Evolutionary conservation across 2,797 vertebrate species (phyloP).

Genomic region (Eutrigla gurnardus): DNA sequence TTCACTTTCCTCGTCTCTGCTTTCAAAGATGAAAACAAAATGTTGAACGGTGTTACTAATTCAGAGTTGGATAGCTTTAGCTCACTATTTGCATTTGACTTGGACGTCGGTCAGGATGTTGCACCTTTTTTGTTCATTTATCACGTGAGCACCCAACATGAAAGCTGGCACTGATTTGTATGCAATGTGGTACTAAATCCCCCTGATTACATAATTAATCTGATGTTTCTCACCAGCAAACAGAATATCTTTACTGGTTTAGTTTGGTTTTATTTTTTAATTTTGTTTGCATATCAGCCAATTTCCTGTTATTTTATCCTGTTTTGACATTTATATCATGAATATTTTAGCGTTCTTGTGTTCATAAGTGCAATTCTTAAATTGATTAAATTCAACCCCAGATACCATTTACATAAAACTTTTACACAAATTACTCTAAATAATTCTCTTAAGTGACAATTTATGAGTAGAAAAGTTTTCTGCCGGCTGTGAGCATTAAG

Average conservation of each 20-base stretch:
- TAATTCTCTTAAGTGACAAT: background rate
- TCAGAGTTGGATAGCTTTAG: background rate
- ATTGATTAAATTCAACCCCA: too few species aligned
- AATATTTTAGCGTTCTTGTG: too few species aligned
- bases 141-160: background rate
- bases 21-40: conserved; percentile 9
- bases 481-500: background rate
- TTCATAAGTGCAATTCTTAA: too few species aligned
- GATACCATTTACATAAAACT: too few species aligned
- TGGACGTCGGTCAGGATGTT: background rate
- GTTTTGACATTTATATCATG: too few species aligned
- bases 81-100: conserved; percentile 6
- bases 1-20: conserved; percentile 19
- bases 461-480: background rate
- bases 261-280: background rate
- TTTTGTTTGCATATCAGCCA: background rate
- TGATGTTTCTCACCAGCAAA: background rate
- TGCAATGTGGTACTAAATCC: background rate
- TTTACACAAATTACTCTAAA: too few species aligned
- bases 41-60: background rate
- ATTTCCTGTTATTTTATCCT: background rate
- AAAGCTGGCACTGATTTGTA: background rate
- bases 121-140: background rate
- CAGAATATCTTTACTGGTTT: background rate
- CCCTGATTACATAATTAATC: background rate